Percentiles rank a stretch among this genome's conserved stretches.
These are phyloP conservation scores for Tyto alba DNA, from an alignment of 2,113 vertebrate species.

Conservation along the genomic window DNA sequence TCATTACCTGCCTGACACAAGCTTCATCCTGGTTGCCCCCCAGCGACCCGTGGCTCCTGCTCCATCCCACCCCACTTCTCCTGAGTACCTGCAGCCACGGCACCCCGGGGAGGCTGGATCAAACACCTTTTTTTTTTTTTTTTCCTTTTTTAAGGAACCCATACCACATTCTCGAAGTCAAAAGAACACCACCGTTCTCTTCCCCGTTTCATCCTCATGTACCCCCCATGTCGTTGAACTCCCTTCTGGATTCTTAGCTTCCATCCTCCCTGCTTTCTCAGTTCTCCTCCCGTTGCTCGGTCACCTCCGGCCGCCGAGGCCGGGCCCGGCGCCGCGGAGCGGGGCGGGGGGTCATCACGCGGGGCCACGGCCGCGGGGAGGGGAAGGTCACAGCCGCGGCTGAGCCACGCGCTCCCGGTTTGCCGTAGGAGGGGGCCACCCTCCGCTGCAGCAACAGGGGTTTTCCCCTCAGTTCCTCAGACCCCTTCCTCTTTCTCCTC, in stretches of 20 bases:
- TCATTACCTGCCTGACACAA: background rate
- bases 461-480: background rate
- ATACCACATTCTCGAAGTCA: background rate
- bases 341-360: rapidly evolving
- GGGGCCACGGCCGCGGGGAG: background rate
- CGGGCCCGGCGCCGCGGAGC: rapidly evolving
- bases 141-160: background rate
- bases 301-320: background rate
- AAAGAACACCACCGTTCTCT: background rate
- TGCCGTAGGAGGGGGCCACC: background rate
- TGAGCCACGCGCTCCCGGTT: rapidly evolving
- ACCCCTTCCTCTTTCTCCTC: background rate
- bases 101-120: background rate
- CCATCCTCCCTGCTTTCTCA: background rate
- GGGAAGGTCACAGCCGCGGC: background rate
- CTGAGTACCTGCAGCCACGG: background rate
- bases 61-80: background rate
- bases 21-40: background rate
- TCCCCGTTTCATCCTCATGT: background rate
- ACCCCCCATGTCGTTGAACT: background rate
- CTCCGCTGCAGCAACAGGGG: background rate
- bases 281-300: background rate
- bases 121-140: background rate
- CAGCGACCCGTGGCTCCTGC: background rate
- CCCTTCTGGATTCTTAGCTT: background rate